Conservation (phyloP, 2,888 invertebrate genomes). For the Ectobius pallidus region DNA sequence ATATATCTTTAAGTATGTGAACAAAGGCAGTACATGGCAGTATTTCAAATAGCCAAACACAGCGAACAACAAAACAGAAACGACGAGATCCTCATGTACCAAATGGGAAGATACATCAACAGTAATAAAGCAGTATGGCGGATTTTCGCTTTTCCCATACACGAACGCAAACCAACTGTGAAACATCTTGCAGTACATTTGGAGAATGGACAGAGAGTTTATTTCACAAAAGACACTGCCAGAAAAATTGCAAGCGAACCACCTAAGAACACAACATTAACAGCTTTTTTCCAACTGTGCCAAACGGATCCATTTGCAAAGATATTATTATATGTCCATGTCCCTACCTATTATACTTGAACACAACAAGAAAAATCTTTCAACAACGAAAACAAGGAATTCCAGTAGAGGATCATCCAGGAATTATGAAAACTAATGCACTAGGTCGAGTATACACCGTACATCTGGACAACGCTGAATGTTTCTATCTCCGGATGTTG, state of each 20-base stretch:
- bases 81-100: conserved; percentile 49
- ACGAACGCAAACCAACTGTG: conserved; percentile 48
- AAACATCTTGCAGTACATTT: conserved; percentile 48
- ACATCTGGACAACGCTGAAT: not conserved
- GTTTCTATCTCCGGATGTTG: not conserved
- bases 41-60: conserved; percentile 27
- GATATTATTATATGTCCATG: conserved; percentile 41
- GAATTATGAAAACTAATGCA: not conserved
- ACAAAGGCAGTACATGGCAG: conserved; percentile 44
- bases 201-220: conserved; percentile 49
- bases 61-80: conserved; percentile 47
- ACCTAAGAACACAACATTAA: conserved; percentile 44
- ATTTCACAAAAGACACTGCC: conserved; percentile 49
- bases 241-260: conserved; percentile 43
- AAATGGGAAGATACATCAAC: conserved; percentile 46
- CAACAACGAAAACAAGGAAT: not conserved
- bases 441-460: not conserved
- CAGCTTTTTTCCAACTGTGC: conserved; percentile 46
- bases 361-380: not conserved
- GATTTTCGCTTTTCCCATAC: conserved; percentile 49
- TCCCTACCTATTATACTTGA: conserved; percentile 43
- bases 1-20: not conserved
- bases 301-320: conserved; percentile 45
- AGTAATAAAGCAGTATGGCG: conserved; percentile 49
- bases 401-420: no score